These are phyloP conservation scores for Ashinkailepas kermadecensis DNA, from an alignment of 2,888 invertebrate genomes.

Conservation along the genomic window DNA sequence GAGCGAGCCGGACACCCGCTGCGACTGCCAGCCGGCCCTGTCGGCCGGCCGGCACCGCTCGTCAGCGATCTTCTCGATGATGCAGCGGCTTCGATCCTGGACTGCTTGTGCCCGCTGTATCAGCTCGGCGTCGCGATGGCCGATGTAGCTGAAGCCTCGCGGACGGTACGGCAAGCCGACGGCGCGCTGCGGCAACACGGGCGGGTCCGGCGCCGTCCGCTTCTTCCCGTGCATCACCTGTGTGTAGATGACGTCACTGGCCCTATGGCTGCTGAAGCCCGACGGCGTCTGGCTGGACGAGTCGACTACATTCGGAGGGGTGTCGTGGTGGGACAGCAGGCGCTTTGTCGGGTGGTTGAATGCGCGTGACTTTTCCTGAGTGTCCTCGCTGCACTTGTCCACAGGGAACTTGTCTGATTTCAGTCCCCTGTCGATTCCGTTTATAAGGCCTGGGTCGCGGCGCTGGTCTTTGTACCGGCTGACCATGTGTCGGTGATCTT, in stretches of 20 bases:
- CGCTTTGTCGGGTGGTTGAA: not conserved
- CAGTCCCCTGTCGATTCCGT: not conserved
- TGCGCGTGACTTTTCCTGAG: not conserved
- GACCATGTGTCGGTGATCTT: not conserved
- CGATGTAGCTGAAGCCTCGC: slow-evolving; percentile 19
- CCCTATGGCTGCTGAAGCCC: not conserved
- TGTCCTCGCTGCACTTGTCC: not conserved
- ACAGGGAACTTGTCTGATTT: not conserved
- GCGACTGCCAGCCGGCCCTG: not conserved
- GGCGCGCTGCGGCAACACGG: not conserved
- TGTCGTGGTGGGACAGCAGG: not conserved
- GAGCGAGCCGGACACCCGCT: not conserved
- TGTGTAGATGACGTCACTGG: slow-evolving; percentile 3
- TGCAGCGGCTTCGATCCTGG: slow-evolving; percentile 7
- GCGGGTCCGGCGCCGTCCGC: not conserved
- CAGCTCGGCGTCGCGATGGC: not conserved
- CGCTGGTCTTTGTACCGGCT: not conserved
- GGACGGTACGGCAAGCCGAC: not conserved
- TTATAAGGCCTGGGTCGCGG: not conserved
- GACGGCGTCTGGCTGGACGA: not conserved
- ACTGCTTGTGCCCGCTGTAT: not conserved
- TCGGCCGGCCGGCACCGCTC: not conserved
- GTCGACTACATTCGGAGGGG: not conserved
- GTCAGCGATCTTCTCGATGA: slow-evolving; percentile 19
- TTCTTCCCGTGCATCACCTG: not conserved